phyloP scores from a whole-genome alignment of 1,140 invertebrate genomes.

The Psix sp. region DNA sequence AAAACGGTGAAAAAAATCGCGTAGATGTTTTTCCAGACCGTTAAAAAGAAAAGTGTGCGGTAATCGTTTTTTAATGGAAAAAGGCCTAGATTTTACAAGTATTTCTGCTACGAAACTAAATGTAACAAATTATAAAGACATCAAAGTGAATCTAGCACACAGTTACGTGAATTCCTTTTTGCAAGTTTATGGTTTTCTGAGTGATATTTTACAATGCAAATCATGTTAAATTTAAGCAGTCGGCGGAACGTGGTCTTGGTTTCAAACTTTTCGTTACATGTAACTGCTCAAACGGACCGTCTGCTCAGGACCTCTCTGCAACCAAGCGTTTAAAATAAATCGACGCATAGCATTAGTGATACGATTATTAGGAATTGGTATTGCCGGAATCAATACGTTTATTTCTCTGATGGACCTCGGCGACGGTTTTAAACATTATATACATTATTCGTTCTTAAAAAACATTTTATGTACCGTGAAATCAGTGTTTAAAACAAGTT shows the following conservation, averaged over 20 bases:
- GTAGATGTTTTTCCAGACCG: too few species aligned
- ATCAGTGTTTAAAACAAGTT: slow-evolving; percentile 10
- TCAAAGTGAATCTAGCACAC: too few species aligned
- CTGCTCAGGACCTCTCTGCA: slow-evolving; percentile 1
- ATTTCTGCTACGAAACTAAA: background rate
- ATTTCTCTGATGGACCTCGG: slow-evolving; percentile 14
- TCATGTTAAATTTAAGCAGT: slow-evolving; percentile 12
- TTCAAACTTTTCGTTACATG: slow-evolving; percentile 12
- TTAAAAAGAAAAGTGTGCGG: too few species aligned
- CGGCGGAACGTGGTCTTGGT: slow-evolving; percentile 10
- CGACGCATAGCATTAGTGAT: slow-evolving; percentile 5
- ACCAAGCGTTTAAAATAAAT: slow-evolving; percentile 14
- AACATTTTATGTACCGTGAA: slow-evolving; percentile 16
- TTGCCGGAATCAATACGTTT: slow-evolving; percentile 15
- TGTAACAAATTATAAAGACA: slow-evolving; percentile 2
- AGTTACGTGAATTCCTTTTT: too few species aligned
- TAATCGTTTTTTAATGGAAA: too few species aligned
- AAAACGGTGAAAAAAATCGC: too few species aligned
- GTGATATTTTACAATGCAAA: too few species aligned
- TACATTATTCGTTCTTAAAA: slow-evolving; percentile 11
- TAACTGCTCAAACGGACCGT: background rate
- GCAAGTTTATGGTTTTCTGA: too few species aligned
- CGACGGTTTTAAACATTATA: background rate
- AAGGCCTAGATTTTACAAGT: too few species aligned
- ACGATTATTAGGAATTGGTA: slow-evolving; percentile 9